Percentiles rank a stretch among this genome's conserved stretches.
phyloP scores from a whole-genome alignment of 2,797 vertebrate species.

The Propithecus deckenii region DNA sequence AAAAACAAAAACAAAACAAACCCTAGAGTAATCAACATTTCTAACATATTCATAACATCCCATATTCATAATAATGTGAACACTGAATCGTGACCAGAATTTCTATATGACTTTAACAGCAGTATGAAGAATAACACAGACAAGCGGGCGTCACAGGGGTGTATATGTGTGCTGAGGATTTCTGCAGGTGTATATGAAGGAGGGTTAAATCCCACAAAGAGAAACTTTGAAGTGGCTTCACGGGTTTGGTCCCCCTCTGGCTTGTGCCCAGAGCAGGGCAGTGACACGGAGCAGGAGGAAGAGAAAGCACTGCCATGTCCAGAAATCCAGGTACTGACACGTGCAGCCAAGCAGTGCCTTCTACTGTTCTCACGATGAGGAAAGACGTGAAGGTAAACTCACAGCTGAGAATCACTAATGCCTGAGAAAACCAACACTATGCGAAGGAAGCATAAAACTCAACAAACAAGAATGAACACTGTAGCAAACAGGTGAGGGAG shows the following conservation, averaged over 20 bases:
- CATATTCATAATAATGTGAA: not conserved
- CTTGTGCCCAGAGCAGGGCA: not conserved
- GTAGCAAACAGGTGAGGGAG: not conserved
- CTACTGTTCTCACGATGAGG: not conserved
- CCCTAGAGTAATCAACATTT: not conserved
- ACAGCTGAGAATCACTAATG: not conserved
- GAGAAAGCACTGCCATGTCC: not conserved
- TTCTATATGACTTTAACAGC: not conserved
- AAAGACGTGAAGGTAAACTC: not conserved
- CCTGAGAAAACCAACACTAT: not conserved
- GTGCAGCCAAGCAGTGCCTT: not conserved
- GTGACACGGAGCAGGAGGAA: not conserved
- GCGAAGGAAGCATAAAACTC: not conserved
- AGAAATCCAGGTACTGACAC: not conserved
- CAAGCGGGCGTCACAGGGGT: not conserved
- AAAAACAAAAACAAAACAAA: not conserved
- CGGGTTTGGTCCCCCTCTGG: not conserved
- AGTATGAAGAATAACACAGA: not conserved
- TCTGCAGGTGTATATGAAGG: not conserved
- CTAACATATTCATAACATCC: not conserved
- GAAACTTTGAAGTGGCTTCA: not conserved
- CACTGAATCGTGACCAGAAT: not conserved
- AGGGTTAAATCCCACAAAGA: not conserved
- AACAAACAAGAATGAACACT: not conserved
- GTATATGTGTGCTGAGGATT: not conserved